Evolutionary conservation across 2,888 invertebrate genomes (phyloP), one percentile per base, ranked within the genome.

Genomic region (Alloplasta piceator): DNA sequence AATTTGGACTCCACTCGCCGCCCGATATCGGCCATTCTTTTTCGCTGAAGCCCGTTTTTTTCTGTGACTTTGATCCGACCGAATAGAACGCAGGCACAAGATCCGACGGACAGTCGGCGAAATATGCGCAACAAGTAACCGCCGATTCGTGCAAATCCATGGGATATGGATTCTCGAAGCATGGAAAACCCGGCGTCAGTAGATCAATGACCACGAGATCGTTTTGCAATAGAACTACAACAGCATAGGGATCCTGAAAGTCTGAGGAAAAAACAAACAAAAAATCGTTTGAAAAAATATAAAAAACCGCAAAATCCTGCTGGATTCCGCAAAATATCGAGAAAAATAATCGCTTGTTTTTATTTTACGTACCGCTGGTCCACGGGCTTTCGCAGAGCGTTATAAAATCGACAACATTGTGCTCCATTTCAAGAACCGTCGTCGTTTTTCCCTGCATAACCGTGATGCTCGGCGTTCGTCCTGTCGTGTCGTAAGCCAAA

Each of bases 101-200:
- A 93, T 99, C 99, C 81, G 97, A 97, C 58, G 99, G 99, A 93
- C 99, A 99, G 94, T 99, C 99, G 75, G 98, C 98, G 92, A 98
- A 95, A 94, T 99, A 99, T 80, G 96, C 96, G 93, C 98, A 98
- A 93, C 97, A 98, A 76, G 99, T 99, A 90, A 99, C 99, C 26
- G 99, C 97, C 70, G 98, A 98, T 94, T 99, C 99, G 94, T 99
- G 99, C 87, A 99, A 95, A 93, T 99, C 99, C 98, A 99, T 99
- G 83, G 99, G 98, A 94, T 99, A 99, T 58, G 99, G 99, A 94
- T 99, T 99, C 93, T 99, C 99, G 94, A 99, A 98, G 93, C 98
- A 98, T 36, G 99, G 99, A 94, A 98, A 99, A 91, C 99, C 99
- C 79, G 97, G 95, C 66, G 98, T 96, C 91, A 96, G 96, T 91